Base-by-base conservation (phyloP, 2,888 invertebrate genomes). In the Stenchaetothrips biformis region DNA sequence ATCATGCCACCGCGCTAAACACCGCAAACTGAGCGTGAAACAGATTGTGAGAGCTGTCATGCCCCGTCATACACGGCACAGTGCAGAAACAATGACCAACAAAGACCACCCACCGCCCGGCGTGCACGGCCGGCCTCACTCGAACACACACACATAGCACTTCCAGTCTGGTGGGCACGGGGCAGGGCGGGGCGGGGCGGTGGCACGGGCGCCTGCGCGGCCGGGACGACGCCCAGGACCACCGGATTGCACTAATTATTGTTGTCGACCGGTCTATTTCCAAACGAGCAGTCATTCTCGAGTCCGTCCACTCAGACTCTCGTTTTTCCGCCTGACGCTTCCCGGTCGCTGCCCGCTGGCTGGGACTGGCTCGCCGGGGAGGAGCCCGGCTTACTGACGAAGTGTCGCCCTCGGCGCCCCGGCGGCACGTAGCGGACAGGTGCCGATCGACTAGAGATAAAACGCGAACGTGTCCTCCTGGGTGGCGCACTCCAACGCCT, bases 21-120 rank as follows among this genome's bases (percentile, higher is more conserved):
- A 37, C 37, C 25, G 67, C 67, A 25, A 74, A 74, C 67, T 25
- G 67, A 21, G 67, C 67, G 67, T 74, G 67, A 74, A 74, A 74
- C 67, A 21, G 67, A 74, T 74, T 74, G 67, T 74, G 67, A 74
- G 25, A 25, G 67, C 67, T 74, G 67, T 74, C 67, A 74, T 74
- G 67, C 25, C 67, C 11, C 67, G 67, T 74, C 67, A 74, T 74
- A 25, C 13, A 16, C 53, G 53, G 53, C 53, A 53, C 6, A 16
- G 53, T 18, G 53, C 53, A 53, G 53, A 53, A 53, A 53, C 53
- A 53, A 53, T 53, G 53, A 13, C 37, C 67, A 25, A 25, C 59
- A 21, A 74, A 25, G 67, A 74, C 67, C 67, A 74, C 67, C 67
- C 67, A 25, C 25, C 53, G 67, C 25, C 67, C 9, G 67, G 67